Evolutionary conservation across 2,113 vertebrate genomes (phyloP).

Genomic region (Phaethornis superciliosus): DNA sequence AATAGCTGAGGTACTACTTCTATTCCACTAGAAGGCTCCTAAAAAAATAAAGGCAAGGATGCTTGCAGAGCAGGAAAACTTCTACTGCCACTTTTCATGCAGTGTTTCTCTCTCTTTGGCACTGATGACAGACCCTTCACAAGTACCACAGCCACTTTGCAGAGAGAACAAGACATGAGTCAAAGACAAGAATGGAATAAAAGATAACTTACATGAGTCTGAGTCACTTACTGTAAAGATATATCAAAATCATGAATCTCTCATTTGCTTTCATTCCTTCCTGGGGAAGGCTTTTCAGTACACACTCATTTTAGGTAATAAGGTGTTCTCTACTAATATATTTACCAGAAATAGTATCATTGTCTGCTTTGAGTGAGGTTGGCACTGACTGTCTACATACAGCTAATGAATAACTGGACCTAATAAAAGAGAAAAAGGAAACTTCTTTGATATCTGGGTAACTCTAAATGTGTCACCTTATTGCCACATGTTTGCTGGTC

Average conservation of each 20-base stretch:
- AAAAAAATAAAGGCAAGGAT: background rate
- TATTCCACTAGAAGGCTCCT: background rate
- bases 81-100: background rate
- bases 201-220: background rate
- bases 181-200: background rate
- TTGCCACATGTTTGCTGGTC: background rate
- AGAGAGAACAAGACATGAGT: constrained; percentile 5
- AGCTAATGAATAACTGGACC: background rate
- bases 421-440: background rate
- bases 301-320: background rate
- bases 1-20: background rate
- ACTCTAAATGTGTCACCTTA: background rate
- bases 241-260: background rate
- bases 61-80: background rate
- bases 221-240: background rate
- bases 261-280: background rate
- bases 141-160: background rate
- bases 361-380: background rate
- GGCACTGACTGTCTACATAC: background rate
- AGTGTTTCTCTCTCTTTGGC: background rate
- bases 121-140: constrained; percentile 44
- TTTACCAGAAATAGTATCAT: background rate
- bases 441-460: background rate
- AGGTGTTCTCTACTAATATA: background rate
- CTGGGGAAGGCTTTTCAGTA: background rate